Conservation (phyloP, 1,140 invertebrate genomes). For the Himalopsyche phryganea region DNA sequence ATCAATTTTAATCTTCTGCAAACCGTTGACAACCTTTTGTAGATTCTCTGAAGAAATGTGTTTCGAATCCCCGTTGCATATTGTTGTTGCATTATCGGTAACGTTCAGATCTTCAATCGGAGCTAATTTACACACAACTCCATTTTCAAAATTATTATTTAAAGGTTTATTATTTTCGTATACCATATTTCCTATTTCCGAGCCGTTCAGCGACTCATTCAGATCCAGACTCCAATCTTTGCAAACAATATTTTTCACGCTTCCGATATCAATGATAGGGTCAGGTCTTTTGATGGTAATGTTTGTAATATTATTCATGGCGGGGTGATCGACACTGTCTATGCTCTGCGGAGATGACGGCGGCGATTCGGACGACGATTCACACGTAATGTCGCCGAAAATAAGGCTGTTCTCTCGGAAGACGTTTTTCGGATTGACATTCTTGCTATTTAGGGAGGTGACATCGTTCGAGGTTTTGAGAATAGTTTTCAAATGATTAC, state of each 20-base stretch:
- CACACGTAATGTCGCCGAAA: constrained; percentile 30
- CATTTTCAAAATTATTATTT: too few species aligned
- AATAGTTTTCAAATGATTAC: constrained; percentile 17
- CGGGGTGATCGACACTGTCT: constrained; percentile 3
- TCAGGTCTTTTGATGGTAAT: too few species aligned
- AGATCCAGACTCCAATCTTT: too few species aligned
- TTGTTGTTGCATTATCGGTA: too few species aligned
- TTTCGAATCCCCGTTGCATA: not conserved
- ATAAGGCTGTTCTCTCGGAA: constrained; percentile 31
- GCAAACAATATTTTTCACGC: too few species aligned
- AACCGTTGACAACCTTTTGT: constrained; percentile 16
- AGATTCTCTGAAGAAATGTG: constrained; percentile 4
- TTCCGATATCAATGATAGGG: too few species aligned
- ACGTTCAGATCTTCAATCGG: too few species aligned
- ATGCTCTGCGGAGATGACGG: constrained; percentile 26
- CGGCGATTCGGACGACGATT: constrained; percentile 24
- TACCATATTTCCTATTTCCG: too few species aligned
- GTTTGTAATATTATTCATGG: too few species aligned
- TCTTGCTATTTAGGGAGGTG: constrained; percentile 2
- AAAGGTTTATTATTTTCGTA: too few species aligned
- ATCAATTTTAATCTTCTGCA: constrained; percentile 16
- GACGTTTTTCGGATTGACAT: constrained; percentile 29
- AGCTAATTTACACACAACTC: too few species aligned
- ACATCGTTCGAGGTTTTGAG: constrained; percentile 8
- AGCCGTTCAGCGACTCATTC: too few species aligned